A percentile compares a stretch with the other conserved stretches of the same genome.
Evolutionary conservation across 2,113 vertebrate species (phyloP).

Genomic region (Clarias magur): DNA sequence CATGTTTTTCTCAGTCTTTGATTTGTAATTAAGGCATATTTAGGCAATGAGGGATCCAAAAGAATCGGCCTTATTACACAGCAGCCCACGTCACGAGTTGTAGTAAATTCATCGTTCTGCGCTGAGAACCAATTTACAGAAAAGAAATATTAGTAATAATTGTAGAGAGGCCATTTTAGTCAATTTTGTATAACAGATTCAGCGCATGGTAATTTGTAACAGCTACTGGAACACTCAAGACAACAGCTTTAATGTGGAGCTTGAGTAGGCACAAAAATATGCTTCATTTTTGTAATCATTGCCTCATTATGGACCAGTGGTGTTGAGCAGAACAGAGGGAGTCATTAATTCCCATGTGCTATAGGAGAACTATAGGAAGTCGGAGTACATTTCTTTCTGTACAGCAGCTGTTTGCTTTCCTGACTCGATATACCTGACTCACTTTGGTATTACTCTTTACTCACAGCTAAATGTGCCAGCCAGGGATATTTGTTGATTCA

Average conservation of each 20-base stretch:
- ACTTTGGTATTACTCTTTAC: constrained; percentile 70
- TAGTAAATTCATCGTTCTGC: background rate
- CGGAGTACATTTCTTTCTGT: background rate
- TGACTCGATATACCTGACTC: constrained; percentile 30
- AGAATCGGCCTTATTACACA: background rate
- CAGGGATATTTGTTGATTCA: constrained; percentile 28
- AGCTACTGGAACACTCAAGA: constrained; percentile 5
- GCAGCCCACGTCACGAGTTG: background rate
- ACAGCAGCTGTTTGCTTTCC: constrained; percentile 13
- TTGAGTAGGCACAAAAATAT: constrained; percentile 26
- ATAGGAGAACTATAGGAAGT: constrained; percentile 24
- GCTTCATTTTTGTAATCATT: constrained; percentile 26
- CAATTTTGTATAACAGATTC: background rate
- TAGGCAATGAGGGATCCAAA: background rate
- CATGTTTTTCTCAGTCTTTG: background rate
- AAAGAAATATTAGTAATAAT: constrained; percentile 17
- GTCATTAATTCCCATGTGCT: constrained; percentile 19
- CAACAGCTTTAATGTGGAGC: constrained; percentile 27
- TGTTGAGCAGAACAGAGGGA: constrained; percentile 13
- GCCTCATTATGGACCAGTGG: constrained; percentile 27
- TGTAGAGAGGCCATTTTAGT: background rate
- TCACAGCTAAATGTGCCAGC: constrained; percentile 61
- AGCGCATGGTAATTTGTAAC: background rate
- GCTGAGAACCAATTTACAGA: background rate
- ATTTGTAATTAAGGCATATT: background rate